Base-by-base conservation (phyloP, 2,797 vertebrate genomes). In the Meriones psammophilus region DNA sequence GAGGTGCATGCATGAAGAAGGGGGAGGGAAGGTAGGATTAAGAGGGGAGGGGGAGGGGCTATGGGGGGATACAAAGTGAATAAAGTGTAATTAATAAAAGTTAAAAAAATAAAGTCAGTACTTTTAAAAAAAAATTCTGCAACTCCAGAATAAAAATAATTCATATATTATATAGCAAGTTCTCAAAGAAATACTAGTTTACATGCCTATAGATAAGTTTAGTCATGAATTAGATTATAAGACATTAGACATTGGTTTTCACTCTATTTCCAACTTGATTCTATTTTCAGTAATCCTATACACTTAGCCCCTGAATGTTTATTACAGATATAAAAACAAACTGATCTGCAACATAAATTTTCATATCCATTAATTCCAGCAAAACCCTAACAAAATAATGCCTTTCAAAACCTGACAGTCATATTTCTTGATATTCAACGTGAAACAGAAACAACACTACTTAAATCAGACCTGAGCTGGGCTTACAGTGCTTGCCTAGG, bases 371-470 rank as follows among this genome's bases (percentile, higher is more conserved):
- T 81, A 66, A 90, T 87, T 50, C 89, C 36, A 92, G 76, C 50
- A 95, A 90, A 95, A 76, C 26, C 54, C 76, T 89, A 92, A 88
- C 33, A 91, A 89, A 95, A 88, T 58, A 71, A 7, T 54, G 46
- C 66, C 54, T 92, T 90, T 76, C 18, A 73, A 73, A 90, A 88
- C 50, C 68, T 66, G 91, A 86, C 2, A 36, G 42, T 28, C 18
- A 46, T 74, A 78, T 62, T 95, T 88, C 93, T 88, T 93, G 79
- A 92, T 94, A 92, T 81, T 92, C 58, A 95, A 54, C n/a, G 73
- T 54, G 91, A 93, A 91, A 88, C 58, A 85, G 91, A 93, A 91
- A 88, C 50, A 85, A 77, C 24, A 42, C 22, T 88, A 42, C 15
- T 62, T 83, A n/a, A 95, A 96, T 94, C 91, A 8, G 33, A 58